phyloP scores from a whole-genome alignment of 1,140 invertebrate species.

The Diorhabda sublineata region DNA sequence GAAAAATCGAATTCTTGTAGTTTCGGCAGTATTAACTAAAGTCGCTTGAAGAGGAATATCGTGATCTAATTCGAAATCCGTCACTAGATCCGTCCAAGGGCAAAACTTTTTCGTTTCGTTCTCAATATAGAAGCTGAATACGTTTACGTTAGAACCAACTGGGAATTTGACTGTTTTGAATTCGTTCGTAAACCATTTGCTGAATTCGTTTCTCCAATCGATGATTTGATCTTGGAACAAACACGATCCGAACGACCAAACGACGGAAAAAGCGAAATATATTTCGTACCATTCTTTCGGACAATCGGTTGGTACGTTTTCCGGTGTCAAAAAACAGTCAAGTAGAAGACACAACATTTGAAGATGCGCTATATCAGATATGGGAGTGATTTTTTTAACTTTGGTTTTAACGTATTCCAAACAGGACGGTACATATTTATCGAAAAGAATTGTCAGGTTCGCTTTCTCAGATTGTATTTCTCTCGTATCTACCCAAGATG shows the following conservation, averaged over 20 bases:
- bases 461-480: slow-evolving; percentile 67
- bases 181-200: slow-evolving; percentile 87
- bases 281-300: slow-evolving; percentile 92
- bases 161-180: slow-evolving; percentile 91
- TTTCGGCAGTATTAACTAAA: slow-evolving; percentile 86
- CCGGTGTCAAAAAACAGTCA: slow-evolving; percentile 77
- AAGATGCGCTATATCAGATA: slow-evolving; percentile 86
- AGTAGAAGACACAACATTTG: slow-evolving; percentile 87
- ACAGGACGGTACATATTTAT: slow-evolving; percentile 88
- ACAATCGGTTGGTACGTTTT: slow-evolving; percentile 77
- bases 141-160: slow-evolving; percentile 71
- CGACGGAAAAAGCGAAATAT: slow-evolving; percentile 86
- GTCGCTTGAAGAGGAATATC: slow-evolving; percentile 75
- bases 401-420: slow-evolving; percentile 71
- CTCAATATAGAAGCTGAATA: slow-evolving; percentile 91
- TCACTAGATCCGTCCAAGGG: slow-evolving; percentile 78
- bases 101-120: slow-evolving; percentile 77
- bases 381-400: slow-evolving; percentile 89
- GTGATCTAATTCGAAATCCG: slow-evolving; percentile 73
- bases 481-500: slow-evolving; percentile 88
- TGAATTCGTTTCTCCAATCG: slow-evolving; percentile 91
- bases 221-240: slow-evolving; percentile 83
- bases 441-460: slow-evolving; percentile 82
- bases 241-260: slow-evolving; percentile 93
- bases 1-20: slow-evolving; percentile 83